These are phyloP conservation scores for Drosophila paramelanica DNA, from an alignment of 2,888 invertebrate genomes.

Conservation along the genomic window DNA sequence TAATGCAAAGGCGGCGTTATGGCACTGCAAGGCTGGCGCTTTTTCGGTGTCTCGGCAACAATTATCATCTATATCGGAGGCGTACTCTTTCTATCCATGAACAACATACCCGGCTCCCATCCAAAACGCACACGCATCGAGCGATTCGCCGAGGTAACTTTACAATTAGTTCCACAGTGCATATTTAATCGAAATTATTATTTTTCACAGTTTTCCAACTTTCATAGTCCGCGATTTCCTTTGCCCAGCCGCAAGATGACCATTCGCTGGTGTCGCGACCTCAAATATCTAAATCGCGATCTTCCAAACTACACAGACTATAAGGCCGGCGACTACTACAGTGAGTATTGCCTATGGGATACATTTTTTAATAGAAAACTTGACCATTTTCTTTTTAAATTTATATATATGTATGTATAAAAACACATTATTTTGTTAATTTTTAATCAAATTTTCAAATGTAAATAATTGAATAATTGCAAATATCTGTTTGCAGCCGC, in stretches of 20 bases:
- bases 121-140: conserved; percentile 82
- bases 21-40: conserved; percentile 85
- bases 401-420: too few species aligned
- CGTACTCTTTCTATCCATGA: conserved; percentile 84
- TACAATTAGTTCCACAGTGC: background rate
- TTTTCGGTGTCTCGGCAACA: conserved; percentile 84
- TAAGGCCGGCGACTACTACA: conserved; percentile 70
- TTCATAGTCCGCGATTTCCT: conserved; percentile 80
- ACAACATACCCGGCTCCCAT: conserved; percentile 84
- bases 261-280: conserved; percentile 84
- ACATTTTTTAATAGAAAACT: too few species aligned
- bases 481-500: conserved; percentile 46
- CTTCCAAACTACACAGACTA: conserved; percentile 76
- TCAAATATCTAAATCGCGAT: conserved; percentile 81
- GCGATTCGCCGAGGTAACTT: conserved; percentile 82
- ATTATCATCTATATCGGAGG: conserved; percentile 85
- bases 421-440: too few species aligned
- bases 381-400: too few species aligned
- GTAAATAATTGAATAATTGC: too few species aligned
- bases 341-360: conserved; percentile 39
- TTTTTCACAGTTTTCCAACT: conserved; percentile 76
- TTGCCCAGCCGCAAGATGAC: conserved; percentile 82
- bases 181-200: background rate
- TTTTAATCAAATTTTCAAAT: too few species aligned
- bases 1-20: conserved; percentile 83